Evolutionary conservation across 1,140 invertebrate species (phyloP).

Genomic region (Battus philenor): DNA sequence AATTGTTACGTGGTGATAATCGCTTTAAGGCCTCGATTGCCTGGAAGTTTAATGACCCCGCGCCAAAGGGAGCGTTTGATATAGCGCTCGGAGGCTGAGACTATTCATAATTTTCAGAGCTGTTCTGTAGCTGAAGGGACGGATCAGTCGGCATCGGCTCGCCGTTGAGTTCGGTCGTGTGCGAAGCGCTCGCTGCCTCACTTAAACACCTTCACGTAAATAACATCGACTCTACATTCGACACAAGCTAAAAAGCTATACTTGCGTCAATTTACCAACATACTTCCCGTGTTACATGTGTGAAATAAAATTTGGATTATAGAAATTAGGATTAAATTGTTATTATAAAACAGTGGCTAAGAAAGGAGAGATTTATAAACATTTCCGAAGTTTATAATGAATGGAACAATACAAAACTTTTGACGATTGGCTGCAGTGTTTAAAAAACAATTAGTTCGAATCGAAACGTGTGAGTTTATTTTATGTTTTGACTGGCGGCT

Average conservation of each 20-base stretch:
- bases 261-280: too few relatives aligned
- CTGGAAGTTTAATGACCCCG: conserved; percentile 32
- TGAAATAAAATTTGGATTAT: background rate
- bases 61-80: conserved; percentile 36
- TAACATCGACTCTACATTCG: conserved; percentile 40
- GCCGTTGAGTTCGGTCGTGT: conserved; percentile 25
- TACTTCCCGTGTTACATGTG: background rate
- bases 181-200: conserved; percentile 8
- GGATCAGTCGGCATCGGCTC: conserved; percentile 39
- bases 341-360: background rate
- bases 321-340: background rate
- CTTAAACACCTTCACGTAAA: conserved; percentile 38
- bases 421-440: conserved; percentile 5
- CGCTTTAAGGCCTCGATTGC: conserved; percentile 6
- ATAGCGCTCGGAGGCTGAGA: conserved; percentile 41
- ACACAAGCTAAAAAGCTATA: too few relatives aligned
- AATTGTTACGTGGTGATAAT: conserved; percentile 13
- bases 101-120: conserved; percentile 47
- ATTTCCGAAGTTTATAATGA: background rate
- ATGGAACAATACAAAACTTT: background rate
- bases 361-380: background rate
- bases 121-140: conserved; percentile 28
- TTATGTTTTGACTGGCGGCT: conserved; percentile 31
- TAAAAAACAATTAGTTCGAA: conserved; percentile 10
- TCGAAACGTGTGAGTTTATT: conserved; percentile 23